Base-by-base conservation (phyloP, 2,888 invertebrate genomes). In the Glyphotaelius pellucidus region DNA sequence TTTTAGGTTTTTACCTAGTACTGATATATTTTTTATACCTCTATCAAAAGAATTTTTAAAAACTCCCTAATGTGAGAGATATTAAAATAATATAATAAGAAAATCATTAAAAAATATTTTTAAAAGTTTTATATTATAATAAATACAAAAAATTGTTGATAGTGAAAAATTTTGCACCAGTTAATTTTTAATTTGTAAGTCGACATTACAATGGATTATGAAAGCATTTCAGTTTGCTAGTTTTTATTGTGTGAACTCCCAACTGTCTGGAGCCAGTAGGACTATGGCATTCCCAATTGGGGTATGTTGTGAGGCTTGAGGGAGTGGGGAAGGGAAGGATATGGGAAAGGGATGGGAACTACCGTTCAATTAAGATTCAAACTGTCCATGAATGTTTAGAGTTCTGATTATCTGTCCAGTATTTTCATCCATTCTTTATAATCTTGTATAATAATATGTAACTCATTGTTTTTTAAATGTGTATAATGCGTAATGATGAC, bases 21-120 rank as follows among this genome's bases (percentile, higher is more conserved):
- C 25, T 81, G 81, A 81, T 81, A 81, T 81, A 81, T 81, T 81
- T 81, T 81, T 81, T 67, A 67, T 67, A 67, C 67, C 67, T n/a
- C n/a, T 67, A 67, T 67, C 67, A n/a, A 67, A 9, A 67, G 25
- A 67, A 67, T 67, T 42, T 42, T 42, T 11, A 11, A 42, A 52
- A 67, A 25, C 25, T 67, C 2, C n/a, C n/a, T 11, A 67, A 67
- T n/a, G 5, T 25, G 67, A 19, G n/a, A 25, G 67, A 67, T 67
- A 19, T 67, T 25, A 25, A 25, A 25, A 67, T 67, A 25, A 9
- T 67, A n/a, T 67, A 7, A 67, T 67, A 9, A 9, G 25, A 67
- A 67, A 67, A 67, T 9, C 25, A 25, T 25, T 25, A n/a, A 67
- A 67, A 67, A 67, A 25, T 47, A 47, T 47, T 3, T 47, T 47